These are phyloP conservation scores for Greenwoodochromis staneri DNA, from an alignment of 2,113 vertebrate genomes.

Conservation along the genomic window DNA sequence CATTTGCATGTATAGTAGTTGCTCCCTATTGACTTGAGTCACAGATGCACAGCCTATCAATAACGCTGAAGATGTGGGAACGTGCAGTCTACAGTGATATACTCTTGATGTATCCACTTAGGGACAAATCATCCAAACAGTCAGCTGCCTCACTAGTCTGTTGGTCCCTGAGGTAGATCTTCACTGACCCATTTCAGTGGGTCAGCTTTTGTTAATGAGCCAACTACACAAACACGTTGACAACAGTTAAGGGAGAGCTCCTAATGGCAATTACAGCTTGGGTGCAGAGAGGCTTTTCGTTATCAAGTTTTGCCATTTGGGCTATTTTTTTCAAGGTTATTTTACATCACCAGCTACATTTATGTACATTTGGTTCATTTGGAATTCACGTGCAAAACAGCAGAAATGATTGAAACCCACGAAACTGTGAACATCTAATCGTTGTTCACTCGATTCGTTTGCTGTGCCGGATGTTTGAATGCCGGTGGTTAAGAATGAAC, in stretches of 20 bases:
- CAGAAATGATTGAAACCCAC: slow-evolving; percentile 12
- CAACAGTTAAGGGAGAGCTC: neutral
- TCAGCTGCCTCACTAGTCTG: slow-evolving; percentile 56
- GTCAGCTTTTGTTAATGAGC: slow-evolving; percentile 65
- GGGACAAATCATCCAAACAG: slow-evolving; percentile 59
- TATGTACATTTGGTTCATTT: slow-evolving; percentile 4
- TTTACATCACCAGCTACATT: neutral
- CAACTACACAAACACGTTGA: slow-evolving; percentile 21
- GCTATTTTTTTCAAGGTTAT: neutral
- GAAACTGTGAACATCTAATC: neutral
- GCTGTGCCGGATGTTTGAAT: slow-evolving; percentile 2
- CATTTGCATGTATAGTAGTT: slow-evolving; percentile 30
- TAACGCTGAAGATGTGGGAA: slow-evolving; percentile 23
- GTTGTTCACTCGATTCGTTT: slow-evolving; percentile 1
- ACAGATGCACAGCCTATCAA: slow-evolving; percentile 38
- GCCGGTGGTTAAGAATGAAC: neutral
- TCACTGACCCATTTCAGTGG: slow-evolving; percentile 43
- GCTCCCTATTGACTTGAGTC: slow-evolving; percentile 35
- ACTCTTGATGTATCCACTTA: slow-evolving; percentile 56
- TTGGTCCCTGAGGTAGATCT: slow-evolving; percentile 41
- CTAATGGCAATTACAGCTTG: neutral
- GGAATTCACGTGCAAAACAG: slow-evolving; percentile 8
- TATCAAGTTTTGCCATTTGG: neutral
- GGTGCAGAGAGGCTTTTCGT: neutral
- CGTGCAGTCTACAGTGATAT: slow-evolving; percentile 27